Evolutionary conservation across 2,113 vertebrate genomes (phyloP), one percentile per base, ranked within the genome.

Genomic region (Tangachromis dhanisi): DNA sequence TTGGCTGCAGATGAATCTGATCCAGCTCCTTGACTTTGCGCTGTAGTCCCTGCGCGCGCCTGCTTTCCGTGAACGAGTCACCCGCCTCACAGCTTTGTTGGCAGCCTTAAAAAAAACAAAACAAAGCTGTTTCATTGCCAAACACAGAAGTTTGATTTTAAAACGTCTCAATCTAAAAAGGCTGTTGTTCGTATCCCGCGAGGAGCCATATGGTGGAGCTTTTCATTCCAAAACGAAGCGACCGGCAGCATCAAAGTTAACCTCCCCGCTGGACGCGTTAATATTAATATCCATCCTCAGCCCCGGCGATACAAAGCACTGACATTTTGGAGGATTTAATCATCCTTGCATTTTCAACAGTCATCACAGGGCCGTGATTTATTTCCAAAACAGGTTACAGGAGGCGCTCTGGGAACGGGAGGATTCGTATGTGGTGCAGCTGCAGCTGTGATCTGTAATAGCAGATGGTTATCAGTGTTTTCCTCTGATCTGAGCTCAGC

Each of bases 381-480:
- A 53, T 59, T 55, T 83, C 47, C 78, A 47, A n/a, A 17, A 54
- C 16, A 17, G 12, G 55, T 12, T 8, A 5, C 59, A 17, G 85
- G 79, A 66, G 66, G 38, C 24, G 14, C 55, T 53, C 0, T 51
- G 79, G 38, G 68, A 71, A 10, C 2, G 10, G 14, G 83, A 19
- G 57, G 29, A 21, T 47, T 71, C 33, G 2, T 61, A 61, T 47
- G n/a, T 14, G 86, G 19, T 5, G 55, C 31, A 59, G 76, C 88
- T 84, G 85, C 85, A 83, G 87, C 90, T 89, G 85, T 2, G 87
- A 45, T 80, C 31, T 35, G 82, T 85, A 80, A 84, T 80, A 85
- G 81, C 84, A 83, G 87, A 89, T 84, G 84, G 82, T 86, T 89
- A 84, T 84, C 90, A 26, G 86, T 6, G 3, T 14, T 73, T 83